These are phyloP conservation scores for Drosophila malerkotliana DNA, from an alignment of 1,140 invertebrate genomes.

Conservation along the genomic window DNA sequence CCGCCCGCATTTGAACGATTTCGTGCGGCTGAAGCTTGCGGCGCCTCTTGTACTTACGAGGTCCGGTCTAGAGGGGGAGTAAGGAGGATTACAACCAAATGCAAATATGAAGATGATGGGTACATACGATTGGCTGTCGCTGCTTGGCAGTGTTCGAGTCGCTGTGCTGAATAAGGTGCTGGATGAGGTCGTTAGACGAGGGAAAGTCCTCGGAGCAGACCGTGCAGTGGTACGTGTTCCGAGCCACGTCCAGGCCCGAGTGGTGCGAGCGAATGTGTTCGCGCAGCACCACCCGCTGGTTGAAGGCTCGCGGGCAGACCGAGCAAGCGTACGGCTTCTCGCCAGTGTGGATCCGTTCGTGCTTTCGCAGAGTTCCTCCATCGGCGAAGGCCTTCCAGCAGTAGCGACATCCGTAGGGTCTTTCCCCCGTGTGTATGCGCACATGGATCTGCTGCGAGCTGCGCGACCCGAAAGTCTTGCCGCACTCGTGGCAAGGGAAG, in stretches of 20 bases:
- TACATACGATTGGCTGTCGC: conserved; percentile 88
- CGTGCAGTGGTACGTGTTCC: conserved; percentile 88
- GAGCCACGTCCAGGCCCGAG: conserved; percentile 89
- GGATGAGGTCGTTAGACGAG: conserved; percentile 89
- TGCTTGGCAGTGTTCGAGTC: conserved; percentile 92
- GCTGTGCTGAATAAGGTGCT: conserved; percentile 92
- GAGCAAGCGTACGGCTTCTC: conserved; percentile 98
- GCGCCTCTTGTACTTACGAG: conserved; percentile 91
- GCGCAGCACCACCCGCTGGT: conserved; percentile 92
- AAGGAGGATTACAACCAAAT: not conserved
- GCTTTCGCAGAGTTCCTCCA: conserved; percentile 97
- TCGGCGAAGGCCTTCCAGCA: conserved; percentile 99
- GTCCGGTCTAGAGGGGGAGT: conserved; percentile 85
- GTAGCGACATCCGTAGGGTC: conserved; percentile 96
- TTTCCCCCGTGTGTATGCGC: conserved; percentile 91
- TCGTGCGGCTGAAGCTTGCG: conserved; percentile 89
- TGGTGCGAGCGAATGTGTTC: conserved; percentile 93
- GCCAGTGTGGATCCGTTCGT: conserved; percentile 98
- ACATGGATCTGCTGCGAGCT: conserved; percentile 97
- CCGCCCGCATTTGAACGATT: conserved; percentile 83
- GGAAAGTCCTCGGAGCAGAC: conserved; percentile 89
- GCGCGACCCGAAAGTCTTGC: conserved; percentile 92
- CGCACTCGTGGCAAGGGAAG: conserved; percentile 93
- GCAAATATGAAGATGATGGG: not conserved
- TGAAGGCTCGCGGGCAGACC: conserved; percentile 94